phyloP scores from a whole-genome alignment of 1,140 invertebrate species.

The Amphibalanus amphitrite region DNA sequence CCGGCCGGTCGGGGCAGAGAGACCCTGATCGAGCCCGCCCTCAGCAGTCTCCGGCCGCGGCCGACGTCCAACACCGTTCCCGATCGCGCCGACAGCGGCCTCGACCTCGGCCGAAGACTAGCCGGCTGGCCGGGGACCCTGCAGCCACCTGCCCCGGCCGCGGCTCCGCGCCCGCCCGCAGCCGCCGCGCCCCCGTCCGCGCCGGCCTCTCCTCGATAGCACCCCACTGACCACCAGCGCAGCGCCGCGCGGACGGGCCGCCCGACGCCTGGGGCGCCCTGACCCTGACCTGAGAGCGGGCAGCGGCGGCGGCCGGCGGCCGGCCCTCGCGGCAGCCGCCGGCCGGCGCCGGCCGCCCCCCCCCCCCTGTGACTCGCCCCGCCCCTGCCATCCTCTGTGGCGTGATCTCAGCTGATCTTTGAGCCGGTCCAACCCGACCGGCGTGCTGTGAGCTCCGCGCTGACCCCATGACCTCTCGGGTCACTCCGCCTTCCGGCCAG shows the following conservation, averaged over 20 bases:
- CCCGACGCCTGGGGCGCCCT: conserved; percentile 20
- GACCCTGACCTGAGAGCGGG: too few species aligned
- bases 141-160: conserved; percentile 62
- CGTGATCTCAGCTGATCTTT: neutral
- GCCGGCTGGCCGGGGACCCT: conserved; percentile 55
- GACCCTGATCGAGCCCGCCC: too few species aligned
- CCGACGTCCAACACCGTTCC: conserved; percentile 54
- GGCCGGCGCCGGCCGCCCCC: too few species aligned
- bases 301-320: too few species aligned
- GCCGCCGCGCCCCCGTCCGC: conserved; percentile 39
- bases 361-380: too few species aligned
- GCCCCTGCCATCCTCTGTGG: too few species aligned
- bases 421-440: neutral
- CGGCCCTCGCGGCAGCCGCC: too few species aligned
- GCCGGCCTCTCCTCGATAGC: conserved; percentile 55
- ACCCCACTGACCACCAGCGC: conserved; percentile 29
- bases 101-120: conserved; percentile 43
- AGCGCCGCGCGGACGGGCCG: conserved; percentile 74
- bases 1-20: conserved; percentile 13
- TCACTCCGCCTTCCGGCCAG: too few species aligned
- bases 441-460: too few species aligned
- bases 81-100: conserved; percentile 47
- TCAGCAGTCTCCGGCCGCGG: conserved; percentile 78
- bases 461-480: too few species aligned
- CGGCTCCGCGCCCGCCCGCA: conserved; percentile 93